Base-by-base conservation (phyloP, 2,113 vertebrate genomes). In the Rana temporaria region DNA sequence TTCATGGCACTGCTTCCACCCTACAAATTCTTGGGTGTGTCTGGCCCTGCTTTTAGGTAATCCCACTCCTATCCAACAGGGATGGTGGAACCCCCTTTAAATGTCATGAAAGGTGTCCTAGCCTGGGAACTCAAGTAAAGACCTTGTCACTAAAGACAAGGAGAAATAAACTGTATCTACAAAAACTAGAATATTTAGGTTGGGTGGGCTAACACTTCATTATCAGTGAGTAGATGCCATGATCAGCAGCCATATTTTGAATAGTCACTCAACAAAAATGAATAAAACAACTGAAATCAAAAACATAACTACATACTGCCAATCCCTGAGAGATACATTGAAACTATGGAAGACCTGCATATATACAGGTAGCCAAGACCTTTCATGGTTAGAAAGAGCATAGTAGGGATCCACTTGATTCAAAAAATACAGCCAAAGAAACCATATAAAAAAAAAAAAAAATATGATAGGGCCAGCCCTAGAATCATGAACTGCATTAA, bases 281-380 rank as follows among this genome's bases (percentile, higher is more conserved):
- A 48, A 48, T 9, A 48, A 1, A 48, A 48, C 20, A 48, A 48
- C 20, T 20, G 38, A 32, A 30, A n/a, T 53, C 53, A 55, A 72
- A 57, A 8, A 48, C 55, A 30, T 30, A 14, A 62, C 22, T 62
- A 42, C 30, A 24, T 52, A 71, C 63, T 48, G 48, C 32, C 22
- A 20, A 68, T 76, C 53, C 81, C 81, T 83, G 81, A 83, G 72
- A 75, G 20, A 68, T 56, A 74, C 65, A 53, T 53, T 42, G 22
- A 64, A 48, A 66, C 32, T 32, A n/a, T 57, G 64, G 38, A 59
- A 76, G 63, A 57, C 81, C 62, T 81, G 42, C 26, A 59, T 15
- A 56, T 2, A 48, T 18, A 55, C 56, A 73, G 59, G 69, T 42
- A 38, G 52, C 6, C n/a, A 22, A 70, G 63, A 72, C 9, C 42